Evolutionary conservation across 2,888 invertebrate species (phyloP).

Genomic region (Hedya salicella): DNA sequence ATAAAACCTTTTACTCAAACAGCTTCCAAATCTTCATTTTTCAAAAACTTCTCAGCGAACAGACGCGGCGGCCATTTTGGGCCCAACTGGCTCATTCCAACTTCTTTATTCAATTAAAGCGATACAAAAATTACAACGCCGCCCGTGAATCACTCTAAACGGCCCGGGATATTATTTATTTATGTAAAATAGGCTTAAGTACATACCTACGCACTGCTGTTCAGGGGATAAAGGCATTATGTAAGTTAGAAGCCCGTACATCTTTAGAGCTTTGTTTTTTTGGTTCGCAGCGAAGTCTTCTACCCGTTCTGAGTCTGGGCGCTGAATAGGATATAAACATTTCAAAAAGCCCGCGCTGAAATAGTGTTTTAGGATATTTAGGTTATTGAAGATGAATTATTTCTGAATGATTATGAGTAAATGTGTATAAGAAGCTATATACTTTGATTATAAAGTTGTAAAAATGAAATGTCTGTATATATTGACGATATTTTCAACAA

Average conservation of each 20-base stretch:
- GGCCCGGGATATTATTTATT: slow-evolving; percentile 51
- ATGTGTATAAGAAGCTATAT: too few species aligned
- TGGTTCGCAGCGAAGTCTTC: slow-evolving; percentile 6
- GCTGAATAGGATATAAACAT: slow-evolving; percentile 24
- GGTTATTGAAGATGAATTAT: too few species aligned
- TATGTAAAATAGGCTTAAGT: slow-evolving; percentile 52
- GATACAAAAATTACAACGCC: slow-evolving; percentile 51
- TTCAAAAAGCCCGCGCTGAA: slow-evolving; percentile 3
- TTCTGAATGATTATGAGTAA: too few species aligned
- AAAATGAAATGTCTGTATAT: too few species aligned
- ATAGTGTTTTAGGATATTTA: neutral
- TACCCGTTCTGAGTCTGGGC: slow-evolving; percentile 30
- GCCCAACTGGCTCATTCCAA: slow-evolving; percentile 42
- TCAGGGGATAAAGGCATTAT: slow-evolving; percentile 9
- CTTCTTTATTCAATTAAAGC: slow-evolving; percentile 53
- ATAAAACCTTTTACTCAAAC: neutral
- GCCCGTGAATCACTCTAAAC: slow-evolving; percentile 53
- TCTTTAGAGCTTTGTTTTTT: neutral
- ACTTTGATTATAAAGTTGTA: too few species aligned
- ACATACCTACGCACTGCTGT: slow-evolving; percentile 29
- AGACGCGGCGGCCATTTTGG: slow-evolving; percentile 19
- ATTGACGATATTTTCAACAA: too few species aligned
- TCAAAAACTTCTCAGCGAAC: slow-evolving; percentile 8
- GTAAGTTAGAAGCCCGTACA: neutral
- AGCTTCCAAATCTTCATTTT: slow-evolving; percentile 16